These are phyloP conservation scores for Archegozetes longisetosus DNA, from an alignment of 1,140 invertebrate genomes.

Conservation along the genomic window DNA sequence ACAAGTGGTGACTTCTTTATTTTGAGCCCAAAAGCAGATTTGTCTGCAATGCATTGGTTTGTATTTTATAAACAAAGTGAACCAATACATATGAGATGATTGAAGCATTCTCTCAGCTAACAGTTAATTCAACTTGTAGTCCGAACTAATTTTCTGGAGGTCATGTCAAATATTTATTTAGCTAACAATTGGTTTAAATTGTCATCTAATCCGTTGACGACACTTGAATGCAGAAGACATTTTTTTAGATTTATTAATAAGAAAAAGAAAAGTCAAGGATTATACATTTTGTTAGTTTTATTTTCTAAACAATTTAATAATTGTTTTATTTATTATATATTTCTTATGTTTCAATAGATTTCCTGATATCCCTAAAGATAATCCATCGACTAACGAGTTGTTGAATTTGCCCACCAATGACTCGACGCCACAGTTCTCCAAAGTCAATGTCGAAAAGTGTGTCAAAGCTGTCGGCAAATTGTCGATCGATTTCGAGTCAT, in stretches of 20 bases:
- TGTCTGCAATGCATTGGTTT: background rate
- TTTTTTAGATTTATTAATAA: background rate
- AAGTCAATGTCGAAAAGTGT: slow-evolving; percentile 62
- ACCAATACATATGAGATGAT: too few species aligned
- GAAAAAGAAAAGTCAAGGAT: background rate
- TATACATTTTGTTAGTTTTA: background rate
- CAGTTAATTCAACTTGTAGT: background rate
- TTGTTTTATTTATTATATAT: background rate
- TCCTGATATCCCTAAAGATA: slow-evolving; percentile 73
- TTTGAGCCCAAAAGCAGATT: background rate
- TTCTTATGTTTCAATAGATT: slow-evolving; percentile 38
- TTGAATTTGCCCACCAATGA: slow-evolving; percentile 37
- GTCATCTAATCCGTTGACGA: background rate
- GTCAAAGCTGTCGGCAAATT: slow-evolving; percentile 61
- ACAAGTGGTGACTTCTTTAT: background rate
- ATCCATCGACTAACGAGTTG: slow-evolving; percentile 51
- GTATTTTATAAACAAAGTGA: background rate
- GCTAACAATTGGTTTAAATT: background rate
- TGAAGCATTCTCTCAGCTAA: background rate
- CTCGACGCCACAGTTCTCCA: slow-evolving; percentile 58
- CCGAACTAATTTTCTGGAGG: background rate
- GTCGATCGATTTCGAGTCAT: slow-evolving; percentile 61
- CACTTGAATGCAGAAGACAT: background rate
- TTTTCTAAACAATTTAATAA: background rate
- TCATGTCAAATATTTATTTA: background rate